Conservation (phyloP, 2,797 vertebrate species). For the Karalla daura region DNA sequence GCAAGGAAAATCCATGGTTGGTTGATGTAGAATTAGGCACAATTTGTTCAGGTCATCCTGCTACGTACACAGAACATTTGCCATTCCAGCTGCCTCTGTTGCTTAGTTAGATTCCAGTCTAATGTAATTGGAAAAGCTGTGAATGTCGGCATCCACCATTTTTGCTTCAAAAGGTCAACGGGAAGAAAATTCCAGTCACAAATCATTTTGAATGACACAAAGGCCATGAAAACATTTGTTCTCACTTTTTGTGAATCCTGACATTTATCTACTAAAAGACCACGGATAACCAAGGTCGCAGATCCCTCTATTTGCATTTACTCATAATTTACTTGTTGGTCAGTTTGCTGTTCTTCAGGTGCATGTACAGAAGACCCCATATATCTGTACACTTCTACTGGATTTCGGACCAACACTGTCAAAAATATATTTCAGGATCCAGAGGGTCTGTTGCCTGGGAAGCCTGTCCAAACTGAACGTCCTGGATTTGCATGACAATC, state of each 20-base stretch:
- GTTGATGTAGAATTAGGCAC: background rate
- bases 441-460: constrained; percentile 89
- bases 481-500: constrained; percentile 95
- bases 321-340: too few species aligned
- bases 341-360: too few species aligned
- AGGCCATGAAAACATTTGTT: constrained; percentile 22
- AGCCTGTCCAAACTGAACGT: constrained; percentile 89
- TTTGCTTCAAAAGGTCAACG: constrained; percentile 22
- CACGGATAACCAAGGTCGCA: too few species aligned
- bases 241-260: too few species aligned
- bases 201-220: constrained; percentile 33
- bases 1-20: background rate
- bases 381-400: too few species aligned
- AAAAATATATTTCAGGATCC: constrained; percentile 91
- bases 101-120: constrained; percentile 4
- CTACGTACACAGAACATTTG: constrained; percentile 14
- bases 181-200: constrained; percentile 39
- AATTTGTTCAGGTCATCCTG: background rate
- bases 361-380: too few species aligned
- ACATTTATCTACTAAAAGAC: constrained; percentile 27
- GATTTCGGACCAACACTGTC: too few species aligned
- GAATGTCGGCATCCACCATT: constrained; percentile 13
- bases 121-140: background rate
- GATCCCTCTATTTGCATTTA: too few species aligned
- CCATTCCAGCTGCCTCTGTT: background rate